Base-by-base conservation (phyloP, 2,113 vertebrate species). In the Callopanchax toddi region DNA sequence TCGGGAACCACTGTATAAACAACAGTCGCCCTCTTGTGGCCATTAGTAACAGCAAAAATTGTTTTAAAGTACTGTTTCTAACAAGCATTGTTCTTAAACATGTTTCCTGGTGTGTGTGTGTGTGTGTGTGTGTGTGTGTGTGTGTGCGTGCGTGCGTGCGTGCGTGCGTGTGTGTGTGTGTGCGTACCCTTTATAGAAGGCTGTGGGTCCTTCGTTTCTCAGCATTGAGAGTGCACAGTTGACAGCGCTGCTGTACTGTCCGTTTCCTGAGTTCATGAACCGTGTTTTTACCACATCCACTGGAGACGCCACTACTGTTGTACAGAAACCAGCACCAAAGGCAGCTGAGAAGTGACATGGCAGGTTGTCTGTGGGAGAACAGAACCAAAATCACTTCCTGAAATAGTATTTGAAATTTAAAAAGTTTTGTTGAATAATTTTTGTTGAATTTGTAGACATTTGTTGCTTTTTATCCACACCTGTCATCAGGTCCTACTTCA, bases 231-330 rank as follows among this genome's bases (percentile, higher is more conserved):
- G 56, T 25, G 95, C 90, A 73, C 97, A 99, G 87, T 91, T 92
- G 3, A 95, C 62, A 2, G 89, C 94, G 0, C 88, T 94, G 37
- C 22, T 81, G 86, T 99, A 98, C 74, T 91, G 93, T 20, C 94
- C 92, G 0, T 89, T 72, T 1, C 84, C 13, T 0, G 97, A 91
- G 72, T 99, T 98, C 95, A 98, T 99, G 83, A 95, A 99, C 6
- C 97, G 89, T 0, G 97, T 99, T 91, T 98, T 99, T 26, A 99
- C 93, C 22, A 99, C 97, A 0, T 99, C 97, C 67, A 99, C 95
- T 0, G 97, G 97, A 0, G 96, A 98, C 0, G 97, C 97, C 72
- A 99, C 94, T 3, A 98, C 65, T 0, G 97, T 99, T 53, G 97
- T 96, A 2, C 96, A 99, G 88, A 98, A 99, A 0, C 97, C 97